Evolutionary conservation across 2,888 invertebrate species (phyloP).

Genomic region (Hybos culiciformis): DNA sequence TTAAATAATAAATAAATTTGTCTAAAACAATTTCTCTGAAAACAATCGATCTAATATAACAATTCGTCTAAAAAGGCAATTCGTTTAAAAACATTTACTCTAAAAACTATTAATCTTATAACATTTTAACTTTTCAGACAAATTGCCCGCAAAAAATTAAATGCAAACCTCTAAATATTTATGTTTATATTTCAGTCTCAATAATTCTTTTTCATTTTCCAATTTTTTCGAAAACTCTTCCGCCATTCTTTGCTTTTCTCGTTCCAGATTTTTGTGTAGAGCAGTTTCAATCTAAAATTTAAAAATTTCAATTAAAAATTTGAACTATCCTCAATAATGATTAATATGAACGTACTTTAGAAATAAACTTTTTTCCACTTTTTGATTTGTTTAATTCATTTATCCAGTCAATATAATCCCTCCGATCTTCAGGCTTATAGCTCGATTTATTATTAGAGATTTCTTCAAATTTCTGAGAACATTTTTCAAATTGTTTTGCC

Average conservation of each 20-base stretch:
- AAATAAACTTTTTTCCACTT: slow-evolving; percentile 28
- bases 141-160: background rate
- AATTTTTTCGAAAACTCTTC: slow-evolving; percentile 24
- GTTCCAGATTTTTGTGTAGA: slow-evolving; percentile 24
- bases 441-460: no score
- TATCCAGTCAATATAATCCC: slow-evolving; percentile 23
- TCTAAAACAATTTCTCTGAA: no score
- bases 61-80: no score
- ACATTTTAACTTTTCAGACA: background rate
- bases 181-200: slow-evolving; percentile 26
- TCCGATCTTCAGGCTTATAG: no score
- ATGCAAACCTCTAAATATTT: slow-evolving; percentile 23
- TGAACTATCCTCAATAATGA: no score
- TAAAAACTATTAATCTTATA: background rate
- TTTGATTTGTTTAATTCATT: slow-evolving; percentile 27
- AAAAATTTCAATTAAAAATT: no score
- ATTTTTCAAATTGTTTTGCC: slow-evolving; percentile 22
- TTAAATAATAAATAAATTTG: no score
- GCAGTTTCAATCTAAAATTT: slow-evolving; percentile 28
- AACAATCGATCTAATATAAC: no score
- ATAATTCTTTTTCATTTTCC: slow-evolving; percentile 25
- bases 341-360: slow-evolving; percentile 20
- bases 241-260: slow-evolving; percentile 24
- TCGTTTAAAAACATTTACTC: background rate
- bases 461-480: slow-evolving; percentile 20